Evolutionary conservation across 2,113 vertebrate species (phyloP), one percentile per base, ranked within the genome.

Genomic region (Chinchilla lanigera): DNA sequence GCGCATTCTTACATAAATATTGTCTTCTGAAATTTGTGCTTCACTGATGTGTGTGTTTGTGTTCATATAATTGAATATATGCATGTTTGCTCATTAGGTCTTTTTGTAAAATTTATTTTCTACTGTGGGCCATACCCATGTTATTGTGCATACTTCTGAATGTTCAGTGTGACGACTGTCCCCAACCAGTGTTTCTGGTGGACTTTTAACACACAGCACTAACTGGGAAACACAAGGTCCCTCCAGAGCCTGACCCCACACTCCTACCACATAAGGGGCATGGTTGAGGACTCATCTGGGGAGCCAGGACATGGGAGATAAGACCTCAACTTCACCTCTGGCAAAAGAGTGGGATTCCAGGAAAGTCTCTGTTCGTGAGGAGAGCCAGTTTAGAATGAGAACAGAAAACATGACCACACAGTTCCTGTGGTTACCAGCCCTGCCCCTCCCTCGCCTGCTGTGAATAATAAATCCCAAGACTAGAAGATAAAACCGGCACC

Each of bases 391-490:
- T 38, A 73, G 41, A 58, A 3, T 24, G 22, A 84, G 33, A 78
- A 44, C 85, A 88, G 52, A 89, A 87, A 82, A 24, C 4, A 9
- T 84, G 65, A 83, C 61, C 52, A 78, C 3, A 0, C 33, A 91
- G 54, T 95, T 96, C 82, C 93, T 95, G 50, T 58, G 86, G 82
- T 96, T 60, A 90, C 83, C 30, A 93, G 54, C 47, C 52, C 91
- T 77, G 61, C 88, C 86, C 93, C 78, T 47, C 52, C 14, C 41
- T 82, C 33, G 17, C 50, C 17, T 28, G 9, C 78, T 94, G 56
- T 9, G 63, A 83, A 47, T 47, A 94, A 96, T 95, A 98, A 97
- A 94, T 44, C 77, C 63, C 54, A 63, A 54, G 60, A 63, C 38
- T 8, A 8, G 41, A 94, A 94, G 75, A 71, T 0, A 83, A 67